Conservation (phyloP, 2,113 vertebrate genomes). For the Piprites chloris region DNA sequence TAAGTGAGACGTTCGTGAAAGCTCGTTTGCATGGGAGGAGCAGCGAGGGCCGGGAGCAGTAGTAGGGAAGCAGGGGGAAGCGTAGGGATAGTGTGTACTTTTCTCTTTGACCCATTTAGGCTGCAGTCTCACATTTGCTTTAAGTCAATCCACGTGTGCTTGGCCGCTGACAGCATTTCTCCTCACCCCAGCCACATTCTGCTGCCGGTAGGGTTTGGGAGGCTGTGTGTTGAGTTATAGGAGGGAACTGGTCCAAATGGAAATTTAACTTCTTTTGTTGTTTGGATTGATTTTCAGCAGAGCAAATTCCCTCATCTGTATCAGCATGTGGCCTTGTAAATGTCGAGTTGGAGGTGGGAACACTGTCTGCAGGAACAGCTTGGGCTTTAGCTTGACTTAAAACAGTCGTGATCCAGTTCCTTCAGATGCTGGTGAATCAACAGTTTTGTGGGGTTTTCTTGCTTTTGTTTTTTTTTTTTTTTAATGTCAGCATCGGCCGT, state of each 20-base stretch:
- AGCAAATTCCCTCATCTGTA: background rate
- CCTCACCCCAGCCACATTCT: background rate
- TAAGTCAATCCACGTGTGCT: background rate
- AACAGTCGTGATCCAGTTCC: background rate
- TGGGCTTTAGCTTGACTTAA: background rate
- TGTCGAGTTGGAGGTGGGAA: background rate
- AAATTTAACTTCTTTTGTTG: background rate
- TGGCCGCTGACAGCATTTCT: conserved; percentile 31
- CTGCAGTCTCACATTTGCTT: background rate
- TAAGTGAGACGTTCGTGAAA: background rate
- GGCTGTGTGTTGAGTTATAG: background rate
- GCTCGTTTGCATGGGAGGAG: background rate
- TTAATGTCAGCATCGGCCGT: background rate
- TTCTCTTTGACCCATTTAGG: conserved; percentile 44
- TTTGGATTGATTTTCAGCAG: background rate
- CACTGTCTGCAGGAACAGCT: background rate
- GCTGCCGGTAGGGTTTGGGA: background rate
- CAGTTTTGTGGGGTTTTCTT: background rate
- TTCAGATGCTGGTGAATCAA: background rate
- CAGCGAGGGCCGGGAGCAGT: background rate
- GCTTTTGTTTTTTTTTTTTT: background rate
- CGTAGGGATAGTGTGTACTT: background rate
- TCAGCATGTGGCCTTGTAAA: background rate
- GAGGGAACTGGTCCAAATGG: background rate
- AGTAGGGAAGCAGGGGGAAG: background rate